Conservation (phyloP, 2,797 vertebrate genomes). For the Enteromius anoplus region DNA sequence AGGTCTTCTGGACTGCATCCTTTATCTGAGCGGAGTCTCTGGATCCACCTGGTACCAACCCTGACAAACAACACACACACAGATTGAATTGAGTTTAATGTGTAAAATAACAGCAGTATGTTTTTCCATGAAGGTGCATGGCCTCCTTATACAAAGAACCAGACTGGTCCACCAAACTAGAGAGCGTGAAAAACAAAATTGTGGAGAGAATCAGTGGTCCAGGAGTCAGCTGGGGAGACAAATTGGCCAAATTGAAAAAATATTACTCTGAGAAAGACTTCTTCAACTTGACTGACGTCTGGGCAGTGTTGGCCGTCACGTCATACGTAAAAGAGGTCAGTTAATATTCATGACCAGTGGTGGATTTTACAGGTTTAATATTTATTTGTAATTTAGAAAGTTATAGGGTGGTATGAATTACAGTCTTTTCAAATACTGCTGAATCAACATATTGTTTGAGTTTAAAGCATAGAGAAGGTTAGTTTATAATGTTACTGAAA, state of each 20-base stretch:
- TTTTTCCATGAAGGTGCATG: constrained; percentile 34
- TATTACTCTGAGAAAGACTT: not conserved
- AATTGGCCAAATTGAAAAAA: not conserved
- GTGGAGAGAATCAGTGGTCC: not conserved
- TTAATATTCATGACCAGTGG: not conserved
- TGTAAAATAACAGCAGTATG: not conserved
- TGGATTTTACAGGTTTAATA: too few relatives aligned
- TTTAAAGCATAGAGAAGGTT: too few relatives aligned
- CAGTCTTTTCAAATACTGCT: too few relatives aligned
- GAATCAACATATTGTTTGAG: too few relatives aligned
- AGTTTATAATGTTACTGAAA: too few relatives aligned
- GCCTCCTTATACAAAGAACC: constrained; percentile 40
- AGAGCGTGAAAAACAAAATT: constrained; percentile 1
- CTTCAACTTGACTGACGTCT: constrained; percentile 36
- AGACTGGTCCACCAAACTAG: constrained; percentile 39
- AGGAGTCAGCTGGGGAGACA: not conserved
- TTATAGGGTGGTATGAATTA: too few relatives aligned
- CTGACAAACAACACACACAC: not conserved
- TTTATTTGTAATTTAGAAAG: not conserved
- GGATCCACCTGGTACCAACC: constrained; percentile 57
- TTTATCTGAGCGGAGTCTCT: constrained; percentile 57
- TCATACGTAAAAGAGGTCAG: constrained; percentile 29
- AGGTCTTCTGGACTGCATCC: constrained; percentile 44
- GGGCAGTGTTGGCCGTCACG: not conserved
- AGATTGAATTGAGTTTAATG: not conserved